Evolutionary conservation across 1,140 invertebrate genomes (phyloP).

Genomic region (Parapsyche elsis): DNA sequence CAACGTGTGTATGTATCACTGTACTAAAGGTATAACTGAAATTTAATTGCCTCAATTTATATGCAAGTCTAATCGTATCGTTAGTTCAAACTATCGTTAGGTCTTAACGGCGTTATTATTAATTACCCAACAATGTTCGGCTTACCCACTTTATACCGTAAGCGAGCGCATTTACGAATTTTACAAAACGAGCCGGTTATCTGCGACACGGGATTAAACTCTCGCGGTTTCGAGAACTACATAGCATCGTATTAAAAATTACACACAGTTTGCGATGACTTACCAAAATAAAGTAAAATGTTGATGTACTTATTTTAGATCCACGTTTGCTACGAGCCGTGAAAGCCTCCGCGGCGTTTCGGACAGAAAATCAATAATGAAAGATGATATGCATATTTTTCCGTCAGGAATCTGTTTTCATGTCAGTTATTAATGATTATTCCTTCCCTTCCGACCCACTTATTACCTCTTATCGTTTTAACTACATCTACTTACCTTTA

Average conservation of each 20-base stretch:
- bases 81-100: slow-evolving; percentile 24
- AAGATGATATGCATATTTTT: slow-evolving; percentile 38
- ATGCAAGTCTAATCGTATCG: slow-evolving; percentile 3
- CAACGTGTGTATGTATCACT: neutral
- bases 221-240: neutral
- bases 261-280: neutral
- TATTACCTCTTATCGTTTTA: slow-evolving; percentile 37
- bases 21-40: neutral
- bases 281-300: no score
- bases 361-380: slow-evolving; percentile 35
- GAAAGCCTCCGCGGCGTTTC: neutral
- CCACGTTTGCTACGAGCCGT: neutral
- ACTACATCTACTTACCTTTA: slow-evolving; percentile 34
- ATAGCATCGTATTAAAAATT: slow-evolving; percentile 9
- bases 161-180: slow-evolving; percentile 15
- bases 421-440: slow-evolving; percentile 37
- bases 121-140: slow-evolving; percentile 10
- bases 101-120: slow-evolving; percentile 24
- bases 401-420: slow-evolving; percentile 28
- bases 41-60: neutral
- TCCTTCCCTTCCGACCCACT: slow-evolving; percentile 28
- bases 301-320: neutral
- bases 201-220: slow-evolving; percentile 1
- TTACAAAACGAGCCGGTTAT: neutral
- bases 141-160: neutral